These are phyloP conservation scores for Natrix natrix DNA, from an alignment of 2,797 vertebrate species.

Conservation along the genomic window DNA sequence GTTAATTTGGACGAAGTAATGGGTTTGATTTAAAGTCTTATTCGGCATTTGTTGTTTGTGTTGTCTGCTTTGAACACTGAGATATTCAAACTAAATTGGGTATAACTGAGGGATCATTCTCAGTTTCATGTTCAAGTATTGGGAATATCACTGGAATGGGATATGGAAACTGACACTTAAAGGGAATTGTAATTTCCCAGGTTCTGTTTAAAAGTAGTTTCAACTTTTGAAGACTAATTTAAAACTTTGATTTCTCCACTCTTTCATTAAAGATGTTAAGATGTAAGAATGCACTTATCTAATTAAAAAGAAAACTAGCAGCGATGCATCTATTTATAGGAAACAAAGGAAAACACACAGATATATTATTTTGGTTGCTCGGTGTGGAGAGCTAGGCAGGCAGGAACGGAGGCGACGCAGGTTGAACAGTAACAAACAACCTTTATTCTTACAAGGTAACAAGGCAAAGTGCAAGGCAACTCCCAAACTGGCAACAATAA, in stretches of 20 bases:
- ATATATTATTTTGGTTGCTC: constrained; percentile 37
- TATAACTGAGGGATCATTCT: background rate
- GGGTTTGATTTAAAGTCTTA: background rate
- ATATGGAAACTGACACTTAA: background rate
- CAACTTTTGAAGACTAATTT: background rate
- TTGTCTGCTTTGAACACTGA: background rate
- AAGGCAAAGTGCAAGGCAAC: too few relatives aligned
- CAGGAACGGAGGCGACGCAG: too few relatives aligned
- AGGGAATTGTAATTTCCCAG: constrained; percentile 48
- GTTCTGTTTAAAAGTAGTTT: constrained; percentile 44
- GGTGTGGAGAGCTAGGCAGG: too few relatives aligned
- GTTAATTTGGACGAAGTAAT: background rate
- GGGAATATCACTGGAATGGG: background rate
- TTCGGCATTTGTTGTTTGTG: background rate
- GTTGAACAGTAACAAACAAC: too few relatives aligned
- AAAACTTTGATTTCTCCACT: constrained; percentile 32
- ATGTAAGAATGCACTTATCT: constrained; percentile 5
- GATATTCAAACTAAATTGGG: background rate
- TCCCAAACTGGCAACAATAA: too few relatives aligned
- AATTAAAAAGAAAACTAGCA: constrained; percentile 28
- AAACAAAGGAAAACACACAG: constrained; percentile 59
- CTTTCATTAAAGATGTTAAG: constrained; percentile 38
- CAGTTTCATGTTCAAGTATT: background rate
- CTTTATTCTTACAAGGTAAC: too few relatives aligned
- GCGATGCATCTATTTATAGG: constrained; percentile 21